Evolutionary conservation across 2,888 invertebrate species (phyloP).

Genomic region (Allacma fusca): DNA sequence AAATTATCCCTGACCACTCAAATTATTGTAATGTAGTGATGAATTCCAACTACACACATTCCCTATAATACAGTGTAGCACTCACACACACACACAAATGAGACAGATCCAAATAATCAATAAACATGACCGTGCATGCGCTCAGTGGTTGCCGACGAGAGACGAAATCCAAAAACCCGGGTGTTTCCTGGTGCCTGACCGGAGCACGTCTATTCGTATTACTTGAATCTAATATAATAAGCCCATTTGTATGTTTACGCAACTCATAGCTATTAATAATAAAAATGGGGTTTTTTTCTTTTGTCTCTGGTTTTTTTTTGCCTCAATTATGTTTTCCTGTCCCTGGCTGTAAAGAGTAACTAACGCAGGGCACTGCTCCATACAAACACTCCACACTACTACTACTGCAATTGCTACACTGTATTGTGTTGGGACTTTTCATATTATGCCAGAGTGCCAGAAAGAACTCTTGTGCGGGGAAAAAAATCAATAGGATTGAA

Average conservation of each 20-base stretch:
- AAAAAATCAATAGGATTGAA: constrained; percentile 6
- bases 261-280: neutral
- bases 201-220: constrained; percentile 3
- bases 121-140: constrained; percentile 43
- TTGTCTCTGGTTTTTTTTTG: no score
- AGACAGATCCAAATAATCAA: constrained; percentile 37
- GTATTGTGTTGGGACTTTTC: no score
- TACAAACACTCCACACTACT: no score
- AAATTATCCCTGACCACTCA: constrained; percentile 11
- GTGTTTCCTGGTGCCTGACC: constrained; percentile 26
- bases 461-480: no score
- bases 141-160: neutral
- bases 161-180: constrained; percentile 32
- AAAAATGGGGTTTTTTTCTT: no score
- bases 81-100: neutral
- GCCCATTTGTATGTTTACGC: neutral
- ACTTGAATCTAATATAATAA: neutral
- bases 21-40: neutral
- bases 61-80: no score
- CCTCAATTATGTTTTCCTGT: no score
- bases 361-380: no score
- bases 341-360: no score
- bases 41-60: neutral
- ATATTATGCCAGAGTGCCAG: no score
- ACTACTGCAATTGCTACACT: no score